phyloP scores from a whole-genome alignment of 2,113 vertebrate species.

The Lucifuga dentata region DNA sequence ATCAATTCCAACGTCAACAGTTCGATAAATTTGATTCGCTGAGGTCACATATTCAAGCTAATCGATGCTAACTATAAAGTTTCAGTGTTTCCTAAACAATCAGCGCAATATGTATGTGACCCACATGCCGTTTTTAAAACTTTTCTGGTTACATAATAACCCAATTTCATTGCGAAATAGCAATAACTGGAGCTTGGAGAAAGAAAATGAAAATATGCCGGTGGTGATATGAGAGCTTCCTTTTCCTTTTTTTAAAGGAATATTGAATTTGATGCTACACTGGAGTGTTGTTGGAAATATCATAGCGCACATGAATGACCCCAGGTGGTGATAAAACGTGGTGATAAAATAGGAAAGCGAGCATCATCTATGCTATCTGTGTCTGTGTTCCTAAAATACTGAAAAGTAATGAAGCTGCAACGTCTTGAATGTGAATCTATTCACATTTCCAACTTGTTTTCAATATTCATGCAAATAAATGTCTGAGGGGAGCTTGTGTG shows the following conservation, averaged over 20 bases:
- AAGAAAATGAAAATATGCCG: not conserved
- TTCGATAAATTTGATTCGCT: not conserved
- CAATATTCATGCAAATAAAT: no score
- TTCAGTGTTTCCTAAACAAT: constrained; percentile 7
- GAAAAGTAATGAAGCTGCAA: no score
- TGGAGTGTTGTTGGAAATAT: not conserved
- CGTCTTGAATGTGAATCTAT: no score
- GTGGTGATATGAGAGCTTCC: not conserved
- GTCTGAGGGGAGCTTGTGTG: no score
- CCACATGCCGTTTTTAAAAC: not conserved
- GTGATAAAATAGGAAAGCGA: no score
- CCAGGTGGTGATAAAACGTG: no score
- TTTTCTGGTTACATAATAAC: constrained; percentile 24
- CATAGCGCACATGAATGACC: not conserved
- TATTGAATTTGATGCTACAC: not conserved
- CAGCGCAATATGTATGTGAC: constrained; percentile 3
- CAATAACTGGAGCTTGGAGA: no score
- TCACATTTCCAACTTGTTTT: no score
- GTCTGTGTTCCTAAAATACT: no score
- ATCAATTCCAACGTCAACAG: not conserved
- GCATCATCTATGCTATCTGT: no score
- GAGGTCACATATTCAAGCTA: not conserved
- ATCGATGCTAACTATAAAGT: not conserved
- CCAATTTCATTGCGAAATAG: not conserved
- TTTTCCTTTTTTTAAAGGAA: not conserved